Conservation (phyloP, 2,888 invertebrate genomes). For the Chrysomela aeneicollis region DNA sequence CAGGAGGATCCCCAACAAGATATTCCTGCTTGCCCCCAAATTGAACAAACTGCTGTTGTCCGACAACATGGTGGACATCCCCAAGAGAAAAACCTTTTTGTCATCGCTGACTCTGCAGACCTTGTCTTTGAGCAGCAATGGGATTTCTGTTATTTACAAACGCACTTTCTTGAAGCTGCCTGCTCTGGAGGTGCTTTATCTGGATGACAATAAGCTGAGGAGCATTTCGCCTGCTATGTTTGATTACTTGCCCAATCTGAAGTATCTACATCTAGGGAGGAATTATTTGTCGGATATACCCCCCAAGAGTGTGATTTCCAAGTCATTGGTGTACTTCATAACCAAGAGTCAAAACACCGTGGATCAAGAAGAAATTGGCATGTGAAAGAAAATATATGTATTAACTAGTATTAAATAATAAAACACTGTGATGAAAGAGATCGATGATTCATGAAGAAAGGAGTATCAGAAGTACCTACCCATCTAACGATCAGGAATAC, state of each 20-base stretch:
- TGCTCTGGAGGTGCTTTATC: slow-evolving; percentile 51
- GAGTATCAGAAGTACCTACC: too few species aligned
- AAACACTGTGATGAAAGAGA: too few species aligned
- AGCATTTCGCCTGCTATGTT: slow-evolving; percentile 46
- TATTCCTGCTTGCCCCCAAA: slow-evolving; percentile 44
- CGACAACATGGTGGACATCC: slow-evolving; percentile 43
- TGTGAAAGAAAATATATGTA: too few species aligned
- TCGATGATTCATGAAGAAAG: too few species aligned
- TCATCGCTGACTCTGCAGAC: slow-evolving; percentile 49
- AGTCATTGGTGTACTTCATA: slow-evolving; percentile 38
- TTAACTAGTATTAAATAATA: too few species aligned
- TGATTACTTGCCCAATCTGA: slow-evolving; percentile 46
- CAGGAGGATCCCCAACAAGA: slow-evolving; percentile 45
- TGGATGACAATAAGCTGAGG: slow-evolving; percentile 52
- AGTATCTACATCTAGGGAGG: slow-evolving; percentile 53
- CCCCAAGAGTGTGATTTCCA: slow-evolving; percentile 37
- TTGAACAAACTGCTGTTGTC: slow-evolving; percentile 50
- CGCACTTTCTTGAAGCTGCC: slow-evolving; percentile 50
- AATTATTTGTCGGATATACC: slow-evolving; percentile 47
- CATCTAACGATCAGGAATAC: too few species aligned
- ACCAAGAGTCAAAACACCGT: slow-evolving; percentile 35
- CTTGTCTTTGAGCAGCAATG: slow-evolving; percentile 54
- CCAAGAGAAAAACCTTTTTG: slow-evolving; percentile 48
- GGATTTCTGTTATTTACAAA: slow-evolving; percentile 46
- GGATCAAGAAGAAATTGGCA: slow-evolving; percentile 6